Evolutionary conservation across 2,797 vertebrate genomes (phyloP).

Genomic region (Allobates femoralis): DNA sequence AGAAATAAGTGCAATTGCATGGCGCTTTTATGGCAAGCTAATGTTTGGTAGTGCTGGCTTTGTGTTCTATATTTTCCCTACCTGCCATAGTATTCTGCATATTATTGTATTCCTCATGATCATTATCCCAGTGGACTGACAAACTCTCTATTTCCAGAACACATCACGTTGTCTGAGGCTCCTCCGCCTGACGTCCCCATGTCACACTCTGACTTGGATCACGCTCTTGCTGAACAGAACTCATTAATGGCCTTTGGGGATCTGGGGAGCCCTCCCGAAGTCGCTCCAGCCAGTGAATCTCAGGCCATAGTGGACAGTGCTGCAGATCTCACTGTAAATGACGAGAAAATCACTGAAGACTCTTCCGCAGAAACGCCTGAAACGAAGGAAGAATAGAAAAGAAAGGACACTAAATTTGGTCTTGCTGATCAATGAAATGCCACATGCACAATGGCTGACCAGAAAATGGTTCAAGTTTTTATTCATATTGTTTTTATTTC

Average conservation of each 20-base stretch:
- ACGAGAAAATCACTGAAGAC: background rate
- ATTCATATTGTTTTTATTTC: constrained; percentile 64
- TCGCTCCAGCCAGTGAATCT: constrained; percentile 52
- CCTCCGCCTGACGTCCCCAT: constrained; percentile 2
- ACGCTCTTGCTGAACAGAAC: constrained; percentile 44
- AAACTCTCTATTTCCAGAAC: constrained; percentile 59
- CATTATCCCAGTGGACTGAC: background rate
- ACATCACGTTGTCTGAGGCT: constrained; percentile 37
- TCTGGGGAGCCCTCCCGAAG: constrained; percentile 61
- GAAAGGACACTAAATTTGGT: background rate
- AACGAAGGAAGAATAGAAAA: background rate
- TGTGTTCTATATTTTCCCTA: background rate
- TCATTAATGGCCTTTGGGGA: constrained; percentile 65
- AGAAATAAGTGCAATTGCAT: too few species aligned
- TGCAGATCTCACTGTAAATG: background rate
- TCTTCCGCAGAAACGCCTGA: constrained; percentile 49
- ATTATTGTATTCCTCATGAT: background rate
- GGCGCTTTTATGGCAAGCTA: too few species aligned
- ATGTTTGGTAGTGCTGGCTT: too few species aligned
- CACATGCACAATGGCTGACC: background rate
- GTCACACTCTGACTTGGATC: constrained; percentile 33
- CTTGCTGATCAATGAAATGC: constrained; percentile 27
- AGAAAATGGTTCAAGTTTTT: constrained; percentile 30
- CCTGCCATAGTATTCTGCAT: too few species aligned
- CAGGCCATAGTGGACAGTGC: background rate